Percentiles rank a stretch among this genome's conserved stretches.
Evolutionary conservation across 2,113 vertebrate genomes (phyloP).

Genomic region (Epinephelus cyanopodus): DNA sequence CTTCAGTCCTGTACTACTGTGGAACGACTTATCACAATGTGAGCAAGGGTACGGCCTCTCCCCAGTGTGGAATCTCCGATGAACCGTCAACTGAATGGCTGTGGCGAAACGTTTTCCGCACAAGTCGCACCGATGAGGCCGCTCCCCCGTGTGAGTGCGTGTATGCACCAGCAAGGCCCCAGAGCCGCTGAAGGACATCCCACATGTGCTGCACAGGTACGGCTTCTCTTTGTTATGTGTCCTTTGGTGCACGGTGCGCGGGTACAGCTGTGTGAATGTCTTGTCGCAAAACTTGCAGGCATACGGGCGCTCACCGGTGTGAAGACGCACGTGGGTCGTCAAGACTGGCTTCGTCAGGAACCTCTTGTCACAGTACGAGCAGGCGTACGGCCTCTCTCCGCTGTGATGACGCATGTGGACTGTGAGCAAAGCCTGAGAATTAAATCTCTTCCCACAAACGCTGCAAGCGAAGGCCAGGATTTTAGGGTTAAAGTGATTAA

Average conservation of each 20-base stretch:
- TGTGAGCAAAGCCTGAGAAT: slow-evolving; percentile 36
- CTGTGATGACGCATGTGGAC: slow-evolving; percentile 55
- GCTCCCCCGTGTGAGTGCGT: not conserved
- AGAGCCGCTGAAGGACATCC: slow-evolving; percentile 14
- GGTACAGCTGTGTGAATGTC: slow-evolving; percentile 4
- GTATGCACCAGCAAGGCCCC: slow-evolving; percentile 13
- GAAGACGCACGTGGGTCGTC: not conserved
- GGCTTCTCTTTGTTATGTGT: not conserved
- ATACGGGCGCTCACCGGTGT: not conserved
- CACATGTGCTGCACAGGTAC: slow-evolving; percentile 16
- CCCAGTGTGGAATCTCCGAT: slow-evolving; percentile 32
- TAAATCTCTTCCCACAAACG: slow-evolving; percentile 46
- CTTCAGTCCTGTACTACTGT: slow-evolving; percentile 12
- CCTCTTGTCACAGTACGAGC: slow-evolving; percentile 36
- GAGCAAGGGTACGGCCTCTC: slow-evolving; percentile 21
- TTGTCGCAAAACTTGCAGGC: slow-evolving; percentile 13
- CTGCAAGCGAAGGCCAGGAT: slow-evolving; percentile 10
- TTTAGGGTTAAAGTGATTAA: not conserved
- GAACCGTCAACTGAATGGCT: slow-evolving; percentile 27
- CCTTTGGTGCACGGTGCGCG: slow-evolving; percentile 1
- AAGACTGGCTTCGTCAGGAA: slow-evolving; percentile 5
- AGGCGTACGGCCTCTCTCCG: slow-evolving; percentile 57
- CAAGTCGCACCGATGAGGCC: slow-evolving; percentile 51
- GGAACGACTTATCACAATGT: slow-evolving; percentile 17
- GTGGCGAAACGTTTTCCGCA: slow-evolving; percentile 57